A percentile compares a stretch with the other conserved stretches of the same genome.
Evolutionary conservation across 2,797 vertebrate species (phyloP).

Genomic region (Urosaurus nigricauda): DNA sequence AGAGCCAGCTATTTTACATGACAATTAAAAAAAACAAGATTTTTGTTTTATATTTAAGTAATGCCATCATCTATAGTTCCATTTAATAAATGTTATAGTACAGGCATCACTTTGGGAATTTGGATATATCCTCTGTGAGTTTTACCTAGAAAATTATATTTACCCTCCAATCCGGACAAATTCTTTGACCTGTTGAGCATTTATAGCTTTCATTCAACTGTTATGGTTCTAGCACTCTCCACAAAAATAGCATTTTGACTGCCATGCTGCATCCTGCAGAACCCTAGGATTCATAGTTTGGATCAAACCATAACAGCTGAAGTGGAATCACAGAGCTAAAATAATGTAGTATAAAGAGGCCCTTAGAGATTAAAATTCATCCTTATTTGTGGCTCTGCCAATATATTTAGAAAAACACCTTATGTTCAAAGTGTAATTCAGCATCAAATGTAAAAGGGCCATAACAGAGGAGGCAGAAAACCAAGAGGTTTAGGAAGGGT

Average conservation of each 20-base stretch:
- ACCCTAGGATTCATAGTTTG: too few relatives aligned
- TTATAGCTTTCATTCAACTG: not conserved
- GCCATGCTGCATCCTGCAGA: too few relatives aligned
- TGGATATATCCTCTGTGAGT: not conserved
- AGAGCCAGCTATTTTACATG: not conserved
- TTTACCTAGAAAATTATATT: conserved; percentile 18
- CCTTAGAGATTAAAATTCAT: not conserved
- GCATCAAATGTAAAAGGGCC: not conserved
- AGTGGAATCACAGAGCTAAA: too few relatives aligned
- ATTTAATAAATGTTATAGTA: too few relatives aligned
- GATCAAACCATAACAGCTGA: too few relatives aligned
- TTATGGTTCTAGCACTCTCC: not conserved
- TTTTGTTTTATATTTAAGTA: too few relatives aligned
- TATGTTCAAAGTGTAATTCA: not conserved
- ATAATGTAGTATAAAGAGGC: too few relatives aligned
- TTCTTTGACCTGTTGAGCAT: not conserved
- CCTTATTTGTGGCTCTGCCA: not conserved
- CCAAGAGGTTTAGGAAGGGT: not conserved
- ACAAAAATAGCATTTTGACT: too few relatives aligned
- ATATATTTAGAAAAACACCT: not conserved
- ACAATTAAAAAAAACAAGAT: not conserved
- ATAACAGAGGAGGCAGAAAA: not conserved
- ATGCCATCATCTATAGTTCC: too few relatives aligned
- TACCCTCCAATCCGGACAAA: not conserved
- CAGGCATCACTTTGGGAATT: too few relatives aligned